Evolutionary conservation across 2,888 invertebrate genomes (phyloP), one percentile per base, ranked within the genome.

Genomic region (Meloe dianella): DNA sequence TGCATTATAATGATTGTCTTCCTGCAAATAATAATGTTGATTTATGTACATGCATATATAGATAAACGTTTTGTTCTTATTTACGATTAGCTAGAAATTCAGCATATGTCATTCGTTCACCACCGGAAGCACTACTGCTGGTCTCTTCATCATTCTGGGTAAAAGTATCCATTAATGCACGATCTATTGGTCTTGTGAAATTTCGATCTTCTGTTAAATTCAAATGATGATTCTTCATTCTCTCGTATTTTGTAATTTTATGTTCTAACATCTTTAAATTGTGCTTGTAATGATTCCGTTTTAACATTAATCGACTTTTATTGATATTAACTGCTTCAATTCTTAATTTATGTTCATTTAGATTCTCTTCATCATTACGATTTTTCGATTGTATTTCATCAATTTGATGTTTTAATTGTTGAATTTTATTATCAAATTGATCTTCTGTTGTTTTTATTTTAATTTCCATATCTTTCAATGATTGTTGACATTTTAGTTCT

Each of bases 31-130:
- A 54, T 14, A 51, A 38, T 14, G 7, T 38, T 38, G 14, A 38
- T 38, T n/a, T n/a, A n/a, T 12, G 0, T 38, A 38, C 7, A 38
- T 38, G 14, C 14, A 1, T 38, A 14, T 4, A n/a, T 17, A n/a
- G n/a, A 6, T 14, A 38, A 32, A 32, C 32, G 32, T 8, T 2
- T n/a, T 38, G 38, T 4, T 24, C n/a, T 24, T 4, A 24, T 8
- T 54, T 54, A 54, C 54, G 24, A 54, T 54, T 24, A 54, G 54
- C 54, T 24, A 54, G 1, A 54, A 54, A 54, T 54, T 54, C 54
- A 12, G 54, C 24, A 24, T 54, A 54, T 14, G 54, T 54, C 54
- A 54, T 54, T 7, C 54, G 22, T 54, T 54, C 54, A 2, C 54
- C 54, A 10, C 54, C 54, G 2, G 54, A 54, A 54, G 54, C 54